Evolutionary conservation across 2,888 invertebrate species (phyloP).

Genomic region (Pardosa pseudoannulata): DNA sequence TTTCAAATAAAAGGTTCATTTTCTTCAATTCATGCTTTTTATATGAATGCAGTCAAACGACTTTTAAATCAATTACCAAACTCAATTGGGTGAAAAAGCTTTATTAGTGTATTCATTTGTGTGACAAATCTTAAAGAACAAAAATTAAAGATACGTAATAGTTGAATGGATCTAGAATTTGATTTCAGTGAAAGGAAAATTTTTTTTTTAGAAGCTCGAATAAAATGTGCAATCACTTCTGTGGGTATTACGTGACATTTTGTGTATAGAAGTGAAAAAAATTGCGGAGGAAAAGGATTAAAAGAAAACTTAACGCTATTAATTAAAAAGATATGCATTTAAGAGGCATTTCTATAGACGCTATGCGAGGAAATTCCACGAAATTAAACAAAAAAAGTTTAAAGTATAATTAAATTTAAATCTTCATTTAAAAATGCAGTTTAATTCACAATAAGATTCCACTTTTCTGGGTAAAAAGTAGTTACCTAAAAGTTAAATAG

Average conservation of each 20-base stretch:
- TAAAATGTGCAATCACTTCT: not conserved
- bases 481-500: no score
- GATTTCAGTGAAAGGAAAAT: not conserved
- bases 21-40: not conserved
- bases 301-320: no score
- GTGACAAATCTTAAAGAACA: no score
- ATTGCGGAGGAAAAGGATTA: no score
- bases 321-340: no score
- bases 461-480: no score
- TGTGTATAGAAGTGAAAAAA: not conserved
- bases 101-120: not conserved
- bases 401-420: no score
- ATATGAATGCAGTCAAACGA: not conserved
- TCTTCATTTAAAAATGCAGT: no score
- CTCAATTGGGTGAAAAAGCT: not conserved
- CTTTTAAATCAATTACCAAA: not conserved
- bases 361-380: no score
- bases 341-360: no score
- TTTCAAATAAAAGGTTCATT: not conserved
- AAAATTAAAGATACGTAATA: not conserved
- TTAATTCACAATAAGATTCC: no score
- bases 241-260: not conserved
- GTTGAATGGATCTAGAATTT: not conserved
- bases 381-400: no score
- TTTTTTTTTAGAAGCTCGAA: not conserved